A percentile compares a stretch with the other conserved stretches of the same genome.
These are phyloP conservation scores for Marcusenius ussheri DNA, from an alignment of 2,113 vertebrate genomes.

Conservation along the genomic window DNA sequence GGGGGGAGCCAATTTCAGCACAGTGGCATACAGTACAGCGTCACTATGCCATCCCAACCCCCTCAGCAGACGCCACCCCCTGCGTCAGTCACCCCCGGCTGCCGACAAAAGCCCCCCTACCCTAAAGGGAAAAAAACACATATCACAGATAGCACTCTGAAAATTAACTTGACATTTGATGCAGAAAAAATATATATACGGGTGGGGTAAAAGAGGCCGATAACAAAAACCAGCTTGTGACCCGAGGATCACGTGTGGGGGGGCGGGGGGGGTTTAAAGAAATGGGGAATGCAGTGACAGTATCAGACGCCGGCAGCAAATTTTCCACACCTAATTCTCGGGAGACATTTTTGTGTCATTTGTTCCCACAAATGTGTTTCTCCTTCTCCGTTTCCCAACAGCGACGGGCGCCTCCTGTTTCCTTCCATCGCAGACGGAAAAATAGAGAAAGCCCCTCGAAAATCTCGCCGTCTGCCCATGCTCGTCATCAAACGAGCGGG, in stretches of 20 bases:
- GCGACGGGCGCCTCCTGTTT: background rate
- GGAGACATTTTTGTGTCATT: conserved; percentile 16
- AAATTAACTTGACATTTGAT: conserved; percentile 99
- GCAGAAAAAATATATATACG: conserved; percentile 65
- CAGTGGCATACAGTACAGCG: conserved; percentile 59
- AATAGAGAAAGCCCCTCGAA: background rate
- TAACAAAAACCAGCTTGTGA: conserved; percentile 71
- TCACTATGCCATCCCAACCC: conserved; percentile 39
- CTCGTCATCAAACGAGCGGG: background rate
- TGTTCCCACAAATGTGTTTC: conserved; percentile 18
- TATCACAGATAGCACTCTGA: conserved; percentile 83
- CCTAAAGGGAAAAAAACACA: conserved; percentile 61
- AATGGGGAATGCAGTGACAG: background rate
- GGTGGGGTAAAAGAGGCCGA: conserved; percentile 55
- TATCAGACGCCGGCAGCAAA: conserved; percentile 11
- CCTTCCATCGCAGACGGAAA: background rate
- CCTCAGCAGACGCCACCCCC: conserved; percentile 57
- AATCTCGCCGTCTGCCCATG: background rate
- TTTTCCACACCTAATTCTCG: conserved; percentile 12
- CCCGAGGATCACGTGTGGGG: conserved; percentile 48
- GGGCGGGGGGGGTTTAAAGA: background rate
- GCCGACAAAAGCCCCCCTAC: conserved; percentile 70
- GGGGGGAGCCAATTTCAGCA: conserved; percentile 71
- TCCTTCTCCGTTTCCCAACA: background rate
- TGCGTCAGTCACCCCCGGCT: conserved; percentile 54